Evolutionary conservation across 2,888 invertebrate genomes (phyloP), one percentile per base, ranked within the genome.

Genomic region (Cepaea hortensis): DNA sequence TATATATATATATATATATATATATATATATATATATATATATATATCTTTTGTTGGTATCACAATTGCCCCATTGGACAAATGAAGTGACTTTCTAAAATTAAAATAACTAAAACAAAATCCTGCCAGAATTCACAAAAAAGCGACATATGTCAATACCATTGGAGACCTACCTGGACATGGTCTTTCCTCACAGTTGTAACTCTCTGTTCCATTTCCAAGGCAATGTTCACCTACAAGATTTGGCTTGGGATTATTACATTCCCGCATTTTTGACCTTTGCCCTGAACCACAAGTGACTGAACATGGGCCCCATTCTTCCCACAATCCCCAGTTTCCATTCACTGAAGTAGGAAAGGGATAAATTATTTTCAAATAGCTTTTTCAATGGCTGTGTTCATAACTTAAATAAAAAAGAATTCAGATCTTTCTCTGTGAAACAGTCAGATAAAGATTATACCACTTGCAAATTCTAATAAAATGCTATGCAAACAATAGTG

Each of bases 311-410:
- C 85, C 61, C 87, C 87, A 87, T 15, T 65, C 20, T 18, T n/a
- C 85, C 87, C 87, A 87, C 81, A n/a, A 15, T 4, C 72, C 79
- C 87, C 87, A 87, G 68, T 75, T 61, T 18, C 87, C 87, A 72
- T 87, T 62, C n/a, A 81, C 87, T 87, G 81, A 15, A 76, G 75
- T 18, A 18, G 13, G 35, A 55, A 11, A 55, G 2, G 11, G 11
- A 68, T 5, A 15, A 18, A 68, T 68, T 68, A 68, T 68, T 68
- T 68, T 18, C 11, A 20, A 68, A 68, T 68, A 2, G 18, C 13
- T 68, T 68, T 68, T 20, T 20, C 18, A 0, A 9, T 20, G 5
- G 55, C 55, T 55, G 55, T 55, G 11, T 55, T 55, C 55, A 20
- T 68, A 9, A 18, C n/a, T 68, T 0, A 68, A 18, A 68, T 6